Evolutionary conservation across 2,113 vertebrate genomes (phyloP), one percentile per base, ranked within the genome.

Genomic region (Cynoglossus semilaevis): DNA sequence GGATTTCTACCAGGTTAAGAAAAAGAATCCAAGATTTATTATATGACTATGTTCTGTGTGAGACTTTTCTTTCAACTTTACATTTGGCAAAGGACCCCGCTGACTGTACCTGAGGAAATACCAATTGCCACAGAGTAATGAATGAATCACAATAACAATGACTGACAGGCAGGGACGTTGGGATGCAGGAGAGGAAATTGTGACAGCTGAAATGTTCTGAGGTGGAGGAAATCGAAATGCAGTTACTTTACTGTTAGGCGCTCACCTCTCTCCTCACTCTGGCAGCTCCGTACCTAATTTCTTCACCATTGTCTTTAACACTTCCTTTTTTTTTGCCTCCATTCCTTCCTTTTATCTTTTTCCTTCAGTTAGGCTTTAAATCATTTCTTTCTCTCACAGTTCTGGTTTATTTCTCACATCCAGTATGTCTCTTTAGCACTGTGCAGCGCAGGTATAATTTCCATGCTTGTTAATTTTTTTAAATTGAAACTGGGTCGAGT

Each of bases 151-250:
- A 52, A 15, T 36, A 57, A 78, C 58, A 18, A 52, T 42, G 50
- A 79, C n/a, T 40, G 71, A 70, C 51, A 14, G 41, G 22, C 15
- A 40, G 18, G 46, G 45, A 29, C 6, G 22, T 29, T 44, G 15
- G 44, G 36, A n/a, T 16, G 40, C 1, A 36, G 47, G 40, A 5
- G 40, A 22, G 35, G 44, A 52, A 37, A 47, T 57, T 38, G 37
- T 41, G 38, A 41, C 38, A 41, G 38, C 38, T 13, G 38, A 11
- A 14, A 41, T 41, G 38, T 5, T 11, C 11, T 58, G 6, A 70
- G 62, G 38, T 10, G 50, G 17, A 59, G 44, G 56, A 70, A 62
- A 70, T 67, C 62, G 65, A 83, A 80, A 76, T 65, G 62, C 72
- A 73, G 52, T 74, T 56, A 48, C 51, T 13, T 34, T 50, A 47